Conservation (phyloP, 2,113 vertebrate species). For the Furnarius figulus region DNA sequence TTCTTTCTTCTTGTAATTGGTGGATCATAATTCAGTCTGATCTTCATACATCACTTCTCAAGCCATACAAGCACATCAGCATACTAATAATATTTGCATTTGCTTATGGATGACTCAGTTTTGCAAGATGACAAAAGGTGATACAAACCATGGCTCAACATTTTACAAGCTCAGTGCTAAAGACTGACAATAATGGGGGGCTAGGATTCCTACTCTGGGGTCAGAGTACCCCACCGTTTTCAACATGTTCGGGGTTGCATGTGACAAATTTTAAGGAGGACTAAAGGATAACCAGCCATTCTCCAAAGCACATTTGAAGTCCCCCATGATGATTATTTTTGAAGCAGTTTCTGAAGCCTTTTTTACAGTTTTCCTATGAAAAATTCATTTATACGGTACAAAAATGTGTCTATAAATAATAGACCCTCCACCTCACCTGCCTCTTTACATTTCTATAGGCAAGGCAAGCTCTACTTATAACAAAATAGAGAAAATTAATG, state of each 20-base stretch:
- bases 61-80: not conserved
- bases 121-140: not conserved
- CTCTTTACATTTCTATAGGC: constrained; percentile 13
- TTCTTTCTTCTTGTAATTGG: not conserved
- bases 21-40: not conserved
- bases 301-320: not conserved
- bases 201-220: not conserved
- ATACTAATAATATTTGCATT: not conserved
- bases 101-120: not conserved
- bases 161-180: not conserved
- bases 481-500: not conserved
- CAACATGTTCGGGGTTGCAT: rapidly evolving
- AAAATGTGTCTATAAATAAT: constrained; percentile 1
- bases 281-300: not conserved
- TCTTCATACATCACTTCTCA: not conserved
- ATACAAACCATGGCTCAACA: not conserved
- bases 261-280: not conserved
- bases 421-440: not conserved
- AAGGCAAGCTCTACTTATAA: not conserved
- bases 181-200: not conserved
- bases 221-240: not conserved
- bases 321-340: not conserved
- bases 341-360: not conserved
- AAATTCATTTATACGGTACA: not conserved
- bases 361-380: not conserved